These are phyloP conservation scores for Mythimna ferrago DNA, from an alignment of 2,888 invertebrate genomes.

Conservation along the genomic window DNA sequence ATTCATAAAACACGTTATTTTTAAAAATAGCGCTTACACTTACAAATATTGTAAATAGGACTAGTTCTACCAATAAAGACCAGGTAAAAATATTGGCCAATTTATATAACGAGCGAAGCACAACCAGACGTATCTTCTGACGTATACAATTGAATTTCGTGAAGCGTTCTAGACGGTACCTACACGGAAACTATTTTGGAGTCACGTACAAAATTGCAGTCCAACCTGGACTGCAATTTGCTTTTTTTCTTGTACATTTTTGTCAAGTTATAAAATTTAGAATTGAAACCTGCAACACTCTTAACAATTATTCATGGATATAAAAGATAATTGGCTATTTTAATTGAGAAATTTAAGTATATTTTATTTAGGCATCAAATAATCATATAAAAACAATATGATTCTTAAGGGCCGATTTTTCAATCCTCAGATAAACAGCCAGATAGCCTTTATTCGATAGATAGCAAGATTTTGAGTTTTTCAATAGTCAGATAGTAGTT, in stretches of 20 bases:
- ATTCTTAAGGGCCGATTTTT: no score
- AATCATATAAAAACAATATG: no score
- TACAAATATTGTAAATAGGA: background rate
- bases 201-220: constrained; percentile 5
- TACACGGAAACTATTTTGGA: constrained; percentile 10
- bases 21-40: background rate
- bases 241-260: constrained; percentile 27
- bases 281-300: background rate
- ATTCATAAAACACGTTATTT: background rate
- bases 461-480: no score
- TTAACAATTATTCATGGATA: background rate
- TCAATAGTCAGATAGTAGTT: no score
- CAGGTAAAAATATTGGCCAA: constrained; percentile 28
- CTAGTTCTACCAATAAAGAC: background rate
- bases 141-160: constrained; percentile 28
- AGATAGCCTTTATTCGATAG: no score
- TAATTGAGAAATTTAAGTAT: no score
- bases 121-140: background rate
- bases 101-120: background rate
- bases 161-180: background rate
- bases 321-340: no score
- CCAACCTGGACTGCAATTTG: background rate
- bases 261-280: background rate
- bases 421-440: no score
- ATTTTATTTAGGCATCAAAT: no score